These are phyloP conservation scores for Calonectris borealis DNA, from an alignment of 2,113 vertebrate species.

Conservation along the genomic window DNA sequence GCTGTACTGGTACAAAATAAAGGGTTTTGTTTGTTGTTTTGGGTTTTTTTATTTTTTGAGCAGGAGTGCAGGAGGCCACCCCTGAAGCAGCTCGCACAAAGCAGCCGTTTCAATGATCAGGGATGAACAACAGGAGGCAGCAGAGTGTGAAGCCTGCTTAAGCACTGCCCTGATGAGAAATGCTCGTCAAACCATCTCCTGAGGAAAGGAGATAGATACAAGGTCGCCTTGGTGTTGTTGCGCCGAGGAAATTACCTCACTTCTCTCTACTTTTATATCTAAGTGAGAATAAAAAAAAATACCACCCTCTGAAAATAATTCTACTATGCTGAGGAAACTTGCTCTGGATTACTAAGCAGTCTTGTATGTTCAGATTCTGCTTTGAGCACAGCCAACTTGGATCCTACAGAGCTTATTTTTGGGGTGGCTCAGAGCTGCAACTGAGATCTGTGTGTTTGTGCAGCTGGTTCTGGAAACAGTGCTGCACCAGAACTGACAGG, in stretches of 20 bases:
- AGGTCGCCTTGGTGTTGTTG: neutral
- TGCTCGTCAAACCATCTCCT: fast-evolving
- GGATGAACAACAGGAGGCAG: constrained; percentile 24
- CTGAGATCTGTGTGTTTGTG: neutral
- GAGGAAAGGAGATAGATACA: neutral
- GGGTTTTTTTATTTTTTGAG: neutral
- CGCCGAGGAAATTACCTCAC: neutral
- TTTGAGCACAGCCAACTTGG: neutral
- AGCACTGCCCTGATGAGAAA: neutral
- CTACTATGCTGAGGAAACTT: neutral
- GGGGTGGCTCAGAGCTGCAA: neutral
- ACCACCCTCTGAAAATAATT: neutral
- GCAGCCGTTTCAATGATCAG: fast-evolving
- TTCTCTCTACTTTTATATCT: neutral
- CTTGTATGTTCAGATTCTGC: neutral
- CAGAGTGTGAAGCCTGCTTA: neutral
- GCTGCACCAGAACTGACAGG: neutral
- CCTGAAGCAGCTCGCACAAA: neutral
- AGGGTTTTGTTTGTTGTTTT: fast-evolving
- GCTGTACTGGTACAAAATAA: neutral
- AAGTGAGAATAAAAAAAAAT: neutral
- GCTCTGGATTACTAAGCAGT: neutral
- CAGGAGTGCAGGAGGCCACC: fast-evolving
- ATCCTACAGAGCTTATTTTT: neutral
- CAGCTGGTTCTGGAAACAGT: constrained; percentile 15